phyloP scores from a whole-genome alignment of 2,797 vertebrate species.

The Pteronotus mesoamericanus region DNA sequence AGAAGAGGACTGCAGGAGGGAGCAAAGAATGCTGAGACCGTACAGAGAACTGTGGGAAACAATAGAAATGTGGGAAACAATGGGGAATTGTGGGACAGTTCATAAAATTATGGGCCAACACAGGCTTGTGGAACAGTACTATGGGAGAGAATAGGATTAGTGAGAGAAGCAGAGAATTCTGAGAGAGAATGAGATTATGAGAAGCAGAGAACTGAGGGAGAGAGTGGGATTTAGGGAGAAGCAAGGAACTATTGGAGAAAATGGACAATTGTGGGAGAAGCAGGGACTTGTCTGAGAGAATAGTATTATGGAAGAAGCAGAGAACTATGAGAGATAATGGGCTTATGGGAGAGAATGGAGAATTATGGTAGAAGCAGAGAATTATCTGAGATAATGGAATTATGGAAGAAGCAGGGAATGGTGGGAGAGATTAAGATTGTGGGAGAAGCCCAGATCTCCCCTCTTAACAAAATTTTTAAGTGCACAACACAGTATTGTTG shows the following conservation, averaged over 20 bases:
- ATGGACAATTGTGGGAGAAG: neutral
- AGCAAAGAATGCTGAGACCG: neutral
- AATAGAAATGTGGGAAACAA: neutral
- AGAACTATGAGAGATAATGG: neutral
- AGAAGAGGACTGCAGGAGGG: neutral
- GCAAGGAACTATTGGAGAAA: neutral
- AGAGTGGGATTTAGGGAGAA: neutral
- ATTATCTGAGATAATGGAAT: neutral
- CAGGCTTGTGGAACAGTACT: neutral
- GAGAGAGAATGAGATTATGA: neutral
- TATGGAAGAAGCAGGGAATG: neutral
- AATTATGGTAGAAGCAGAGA: neutral
- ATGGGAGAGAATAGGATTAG: neutral
- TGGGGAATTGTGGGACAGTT: neutral
- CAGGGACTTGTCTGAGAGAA: neutral
- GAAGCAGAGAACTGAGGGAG: neutral
- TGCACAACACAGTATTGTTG: neutral
- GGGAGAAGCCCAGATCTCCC: neutral
- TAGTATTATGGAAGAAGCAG: neutral
- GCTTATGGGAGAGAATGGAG: neutral
- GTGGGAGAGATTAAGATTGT: neutral
- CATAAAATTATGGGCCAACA: neutral
- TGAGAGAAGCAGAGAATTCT: neutral
- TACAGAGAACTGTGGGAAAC: neutral
- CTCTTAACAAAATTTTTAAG: neutral